Evolutionary conservation across 2,113 vertebrate species (phyloP), one percentile per base, ranked within the genome.

Genomic region (Silurus glanis): DNA sequence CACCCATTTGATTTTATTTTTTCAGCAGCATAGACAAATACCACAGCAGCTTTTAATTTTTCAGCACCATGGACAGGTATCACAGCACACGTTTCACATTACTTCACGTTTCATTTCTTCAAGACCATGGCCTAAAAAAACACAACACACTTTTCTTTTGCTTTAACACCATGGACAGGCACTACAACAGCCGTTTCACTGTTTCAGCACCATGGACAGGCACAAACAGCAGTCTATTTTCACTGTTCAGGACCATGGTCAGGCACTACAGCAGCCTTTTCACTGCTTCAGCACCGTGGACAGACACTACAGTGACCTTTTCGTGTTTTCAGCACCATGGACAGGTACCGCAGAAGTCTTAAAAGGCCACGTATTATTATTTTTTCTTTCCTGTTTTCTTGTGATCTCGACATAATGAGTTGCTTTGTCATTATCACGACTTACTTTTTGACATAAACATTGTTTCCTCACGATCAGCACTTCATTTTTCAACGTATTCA

Each of bases 81-180:
- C 10, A 59, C 21, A 21, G 6, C 0, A 0, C 0, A 0, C 9
- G 0, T 10, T 47, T 21, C 0, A 0, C 37, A 2, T 37, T 2
- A 37, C 37, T 37, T 2, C 37, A 37, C 37, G 37, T 37, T 37
- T 37, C 37, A 37, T 37, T 37, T 5, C 8, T 19, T 72, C 81
- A 56, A 64, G n/a, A 69, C 64, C 61, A 69, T 2, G 7, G 81
- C 56, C 81, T 37, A 51, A 1, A 0, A 12, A 14, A 0, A 49
- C 6, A 14, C 1, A 4, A 37, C 7, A 0, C 55, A 0, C 1
- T 2, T 12, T 45, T 59, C 1, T 0, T 61, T 62, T 37, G 28
- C 28, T 53, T 19, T 47, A 67, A 61, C 10, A 82, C 61, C 62
- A 25, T 28, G 23, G 47, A 67, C 62, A 64, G 45, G 0, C 4